Evolutionary conservation across 2,113 vertebrate genomes (phyloP).

Genomic region (Oreochromis tanganicae): DNA sequence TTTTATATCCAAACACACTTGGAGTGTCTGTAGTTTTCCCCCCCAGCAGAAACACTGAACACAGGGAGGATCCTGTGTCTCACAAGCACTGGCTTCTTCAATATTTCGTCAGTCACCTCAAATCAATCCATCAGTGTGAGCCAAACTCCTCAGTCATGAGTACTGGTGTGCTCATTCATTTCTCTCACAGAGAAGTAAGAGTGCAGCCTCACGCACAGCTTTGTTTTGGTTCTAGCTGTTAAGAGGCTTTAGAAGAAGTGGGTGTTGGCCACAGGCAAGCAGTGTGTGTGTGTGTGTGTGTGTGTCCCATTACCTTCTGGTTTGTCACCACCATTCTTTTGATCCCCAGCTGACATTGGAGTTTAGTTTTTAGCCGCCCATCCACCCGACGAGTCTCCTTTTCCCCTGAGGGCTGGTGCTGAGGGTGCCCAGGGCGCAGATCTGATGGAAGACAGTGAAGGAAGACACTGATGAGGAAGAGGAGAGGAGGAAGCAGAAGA

Average conservation of each 20-base stretch:
- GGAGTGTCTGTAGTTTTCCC: not conserved
- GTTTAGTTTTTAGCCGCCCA: constrained; percentile 42
- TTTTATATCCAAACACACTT: not conserved
- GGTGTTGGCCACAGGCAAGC: constrained; percentile 21
- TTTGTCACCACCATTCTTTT: constrained; percentile 56
- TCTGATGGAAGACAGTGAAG: constrained; percentile 1
- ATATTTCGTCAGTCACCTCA: not conserved
- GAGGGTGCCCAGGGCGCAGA: not conserved
- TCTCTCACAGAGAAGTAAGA: not conserved
- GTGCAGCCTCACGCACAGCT: not conserved
- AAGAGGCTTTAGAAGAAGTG: constrained; percentile 5
- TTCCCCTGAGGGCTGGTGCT: constrained; percentile 26
- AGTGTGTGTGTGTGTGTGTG: not conserved
- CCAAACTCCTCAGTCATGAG: not conserved
- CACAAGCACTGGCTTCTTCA: not conserved
- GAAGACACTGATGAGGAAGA: not conserved
- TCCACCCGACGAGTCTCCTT: constrained; percentile 34
- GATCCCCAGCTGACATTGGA: constrained; percentile 70
- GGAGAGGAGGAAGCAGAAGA: not conserved
- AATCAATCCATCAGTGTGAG: not conserved
- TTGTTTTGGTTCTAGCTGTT: not conserved
- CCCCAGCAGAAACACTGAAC: not conserved
- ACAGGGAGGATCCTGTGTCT: not conserved
- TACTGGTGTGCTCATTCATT: not conserved
- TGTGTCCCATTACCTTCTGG: constrained; percentile 57